A percentile compares a stretch with the other conserved stretches of the same genome.
Conservation (phyloP, 2,888 invertebrate genomes). For the Polietes domitor region DNA sequence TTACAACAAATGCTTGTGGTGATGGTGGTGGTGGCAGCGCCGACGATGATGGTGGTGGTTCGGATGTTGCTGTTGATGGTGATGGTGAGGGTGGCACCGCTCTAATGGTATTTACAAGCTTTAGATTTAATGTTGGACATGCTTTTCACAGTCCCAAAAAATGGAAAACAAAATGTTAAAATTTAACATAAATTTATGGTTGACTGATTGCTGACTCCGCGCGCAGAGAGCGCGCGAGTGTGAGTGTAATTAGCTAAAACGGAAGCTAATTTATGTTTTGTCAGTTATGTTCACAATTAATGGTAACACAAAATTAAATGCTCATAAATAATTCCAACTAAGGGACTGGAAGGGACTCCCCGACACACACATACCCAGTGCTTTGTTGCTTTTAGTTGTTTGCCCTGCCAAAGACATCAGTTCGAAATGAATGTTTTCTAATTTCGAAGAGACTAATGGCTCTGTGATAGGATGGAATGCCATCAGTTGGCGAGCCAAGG, state of each 20-base stretch:
- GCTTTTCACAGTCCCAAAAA: neutral
- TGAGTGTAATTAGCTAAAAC: slow-evolving; percentile 75
- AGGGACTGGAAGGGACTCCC: neutral
- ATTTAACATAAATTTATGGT: slow-evolving; percentile 66
- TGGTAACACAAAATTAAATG: slow-evolving; percentile 77
- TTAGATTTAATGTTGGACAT: neutral
- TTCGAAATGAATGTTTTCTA: neutral
- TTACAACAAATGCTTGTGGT: slow-evolving; percentile 26
- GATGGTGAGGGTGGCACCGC: neutral
- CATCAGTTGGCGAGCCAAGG: neutral
- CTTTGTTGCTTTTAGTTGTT: neutral
- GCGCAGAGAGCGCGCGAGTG: slow-evolving; percentile 18
- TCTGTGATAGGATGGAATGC: slow-evolving; percentile 39
- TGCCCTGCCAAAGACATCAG: neutral
- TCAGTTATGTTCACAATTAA: slow-evolving; percentile 79
- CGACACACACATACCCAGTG: neutral
- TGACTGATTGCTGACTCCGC: slow-evolving; percentile 67
- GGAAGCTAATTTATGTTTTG: slow-evolving; percentile 80
- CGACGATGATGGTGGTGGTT: no score
- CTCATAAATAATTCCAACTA: slow-evolving; percentile 68
- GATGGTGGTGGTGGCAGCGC: slow-evolving; percentile 24
- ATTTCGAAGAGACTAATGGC: slow-evolving; percentile 43
- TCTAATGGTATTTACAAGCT: neutral
- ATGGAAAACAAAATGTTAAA: neutral
- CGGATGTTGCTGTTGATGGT: slow-evolving; percentile 38